Evolutionary conservation across 2,888 invertebrate genomes (phyloP), one percentile per base, ranked within the genome.

Genomic region (Dendrolimus pini): DNA sequence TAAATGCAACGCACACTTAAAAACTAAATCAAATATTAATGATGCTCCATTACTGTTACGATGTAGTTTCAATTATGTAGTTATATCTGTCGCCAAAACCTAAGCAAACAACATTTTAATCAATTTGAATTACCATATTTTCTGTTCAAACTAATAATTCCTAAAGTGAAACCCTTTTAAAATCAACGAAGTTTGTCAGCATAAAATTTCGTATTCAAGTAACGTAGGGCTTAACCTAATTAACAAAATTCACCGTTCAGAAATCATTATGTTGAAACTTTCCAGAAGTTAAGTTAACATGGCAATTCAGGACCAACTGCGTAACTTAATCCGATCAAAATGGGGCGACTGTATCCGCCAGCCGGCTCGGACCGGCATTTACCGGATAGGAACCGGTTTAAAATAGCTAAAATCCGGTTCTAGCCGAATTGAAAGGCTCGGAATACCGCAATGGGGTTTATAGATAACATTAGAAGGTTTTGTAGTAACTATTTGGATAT

Each of bases 241-340:
- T 56, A 56, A 54, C 55, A 59, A 60, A 62, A 57, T 56, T 60
- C 58, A 54, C 56, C 60, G 62, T 47, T 47, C 47, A 60, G 62
- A 63, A 64, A 68, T 47, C 47, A 65, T 62, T 63, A 65, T 66
- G 68, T 74, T 69, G 62, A 54, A 70, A 72, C 66, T 69, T 70
- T 63, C 56, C 60, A 57, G 68, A 71, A 70, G 64, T 70, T 71
- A 64, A 63, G 47, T 47, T 47, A 47, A 47, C 64, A 63, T 58
- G 57, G 62, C 67, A 59, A 66, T 69, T 66, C 62, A 58, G 60
- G 65, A 65, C 65, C 65, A 59, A 47, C 47, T 59, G 65, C 47
- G 62, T 63, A 64, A 65, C 68, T 73, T 77, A 76, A 77, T 74
- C 70, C 66, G 64, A 64, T 69, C 74, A 71, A 72, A 74, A 77